Base-by-base conservation (phyloP, 2,113 vertebrate genomes). In the Spea bombifrons region DNA sequence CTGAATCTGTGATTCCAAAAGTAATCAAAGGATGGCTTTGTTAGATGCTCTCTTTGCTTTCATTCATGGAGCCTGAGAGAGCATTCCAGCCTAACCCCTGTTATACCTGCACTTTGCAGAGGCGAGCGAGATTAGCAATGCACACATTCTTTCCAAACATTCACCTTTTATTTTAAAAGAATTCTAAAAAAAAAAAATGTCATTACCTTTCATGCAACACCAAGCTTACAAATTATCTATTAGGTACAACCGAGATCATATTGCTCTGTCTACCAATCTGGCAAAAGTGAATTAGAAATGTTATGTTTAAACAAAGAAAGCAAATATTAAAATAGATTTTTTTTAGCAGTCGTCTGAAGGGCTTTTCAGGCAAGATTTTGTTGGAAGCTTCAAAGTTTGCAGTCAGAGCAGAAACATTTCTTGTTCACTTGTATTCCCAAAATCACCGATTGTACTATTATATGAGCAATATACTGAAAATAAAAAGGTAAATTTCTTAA, bases 11-110 rank as follows among this genome's bases (percentile, higher is more conserved):
- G 64, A 49, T 68, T 49, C 10, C 9, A 30, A 8, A 10, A 10
- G 55, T 47, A 63, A 66, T 69, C 44, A 69, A 77, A 69, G 75
- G 55, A 55, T 5, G n/a, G 55, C 75, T 69, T 68, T 77, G 75
- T 77, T 65, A 16, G 17, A 52, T 75, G 8, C 44, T 59, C 48
- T 49, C 16, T 68, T 68, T 50, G 48, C 8, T 47, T 77, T 8
- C 48, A 70, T 49, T 53, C 44, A 61, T 12, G 53, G 46, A 3
- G 66, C 15, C 63, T 17, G 45, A 49, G 75, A 46, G 8, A 17
- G 47, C 75, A 77, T 70, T 59, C 44, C 50, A 3, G 49, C 57
- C 75, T 61, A 46, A 52, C 65, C 65, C 59, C 65, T 44, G 46
- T 67, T 69, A 47, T 69, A 59, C 43, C 64, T 65, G 46, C 30